phyloP scores from a whole-genome alignment of 2,888 invertebrate species.

The Ophion costatus region DNA sequence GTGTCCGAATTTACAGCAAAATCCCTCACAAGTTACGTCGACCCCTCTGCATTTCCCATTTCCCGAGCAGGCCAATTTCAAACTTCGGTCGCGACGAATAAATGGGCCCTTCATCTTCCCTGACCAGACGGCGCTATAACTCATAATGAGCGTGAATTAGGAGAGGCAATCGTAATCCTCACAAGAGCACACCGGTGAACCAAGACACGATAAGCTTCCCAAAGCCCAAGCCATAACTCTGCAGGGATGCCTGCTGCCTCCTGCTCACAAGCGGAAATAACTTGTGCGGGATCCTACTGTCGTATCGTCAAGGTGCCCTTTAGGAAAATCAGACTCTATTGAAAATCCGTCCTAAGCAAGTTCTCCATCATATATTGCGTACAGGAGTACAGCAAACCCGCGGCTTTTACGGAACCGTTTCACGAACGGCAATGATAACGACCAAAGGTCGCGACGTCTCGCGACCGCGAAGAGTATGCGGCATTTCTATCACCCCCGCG shows the following conservation, averaged over 20 bases:
- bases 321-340: slow-evolving; percentile 22
- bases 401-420: slow-evolving; percentile 13
- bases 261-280: neutral
- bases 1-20: too few species aligned
- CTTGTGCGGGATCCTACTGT: neutral
- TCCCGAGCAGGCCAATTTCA: neutral
- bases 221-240: neutral
- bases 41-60: neutral
- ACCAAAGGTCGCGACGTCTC: slow-evolving; percentile 43
- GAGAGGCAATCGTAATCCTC: neutral
- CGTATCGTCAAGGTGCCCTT: slow-evolving; percentile 38
- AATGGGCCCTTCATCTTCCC: neutral
- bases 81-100: neutral
- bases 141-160: neutral
- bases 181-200: neutral
- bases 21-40: too few species aligned
- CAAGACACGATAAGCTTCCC: neutral
- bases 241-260: neutral
- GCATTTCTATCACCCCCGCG: neutral
- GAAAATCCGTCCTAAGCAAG: neutral
- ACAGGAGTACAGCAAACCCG: slow-evolving; percentile 2
- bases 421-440: slow-evolving; percentile 27
- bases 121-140: neutral
- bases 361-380: neutral
- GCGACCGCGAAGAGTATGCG: slow-evolving; percentile 23